Evolutionary conservation across 2,113 vertebrate species (phyloP), one percentile per base, ranked within the genome.

Genomic region (Buteo buteo): DNA sequence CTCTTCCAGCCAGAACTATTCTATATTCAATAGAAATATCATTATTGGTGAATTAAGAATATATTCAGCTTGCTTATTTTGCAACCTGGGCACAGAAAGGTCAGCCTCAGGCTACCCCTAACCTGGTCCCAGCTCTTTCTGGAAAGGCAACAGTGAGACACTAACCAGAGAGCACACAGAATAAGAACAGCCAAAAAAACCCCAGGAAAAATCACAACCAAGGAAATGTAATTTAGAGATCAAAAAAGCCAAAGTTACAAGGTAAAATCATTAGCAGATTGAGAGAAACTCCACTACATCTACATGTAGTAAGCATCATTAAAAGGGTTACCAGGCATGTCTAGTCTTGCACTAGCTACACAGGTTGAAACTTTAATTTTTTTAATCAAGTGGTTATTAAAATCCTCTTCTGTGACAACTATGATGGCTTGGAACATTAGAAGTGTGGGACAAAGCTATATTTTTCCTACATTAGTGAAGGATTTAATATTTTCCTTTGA

Each of bases 391-490:
- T 55, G 54, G 62, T 80, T 90, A 89, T 72, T 94, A 85, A 95
- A 87, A 89, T 73, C 29, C 28, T 93, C 47, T 86, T 85, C 62
- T 86, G 58, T 90, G 87, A 72, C 74, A 95, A 72, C 28, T 91
- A 10, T 38, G 38, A 92, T 77, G 55, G 45, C 42, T 55, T 81
- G 71, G 57, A 72, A 93, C 42, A 95, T 93, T 93, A 95, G 44
- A 86, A 88, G 59, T 52, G 55, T 90, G 61, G 91, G 49, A 83
- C 21, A 83, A 49, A 96, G 57, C 38, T 71, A 25, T 40, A 36
- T n/a, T 95, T 85, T 81, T 90, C 79, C 86, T 91, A 82, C 77
- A 88, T 93, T 93, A 96, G 88, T 69, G 62, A 88, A 47, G 31
- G 62, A 92, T 80, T 95, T 90, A 89, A 90, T 76, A 64, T 77